These are phyloP conservation scores for Drosophila sp. DNA, from an alignment of 1,140 invertebrate species.

Conservation along the genomic window DNA sequence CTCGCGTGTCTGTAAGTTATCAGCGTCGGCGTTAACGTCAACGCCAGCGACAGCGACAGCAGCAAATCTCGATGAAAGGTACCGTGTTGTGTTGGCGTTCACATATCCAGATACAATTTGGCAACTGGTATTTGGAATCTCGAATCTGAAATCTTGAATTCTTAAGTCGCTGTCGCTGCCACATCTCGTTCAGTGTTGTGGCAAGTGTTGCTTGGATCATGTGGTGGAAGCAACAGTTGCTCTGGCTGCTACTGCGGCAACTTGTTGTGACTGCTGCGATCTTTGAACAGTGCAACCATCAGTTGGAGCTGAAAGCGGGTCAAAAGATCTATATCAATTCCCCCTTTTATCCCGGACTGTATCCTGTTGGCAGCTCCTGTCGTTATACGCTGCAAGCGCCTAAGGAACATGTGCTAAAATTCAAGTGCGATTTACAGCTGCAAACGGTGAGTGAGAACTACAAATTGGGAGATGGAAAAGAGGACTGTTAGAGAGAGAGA, in stretches of 20 bases:
- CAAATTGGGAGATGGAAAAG: too few relatives aligned
- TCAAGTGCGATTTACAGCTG: constrained; percentile 74
- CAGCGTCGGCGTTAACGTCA: constrained; percentile 14
- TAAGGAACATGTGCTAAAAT: constrained; percentile 67
- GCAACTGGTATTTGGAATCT: constrained; percentile 19
- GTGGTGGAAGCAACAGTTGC: constrained; percentile 30
- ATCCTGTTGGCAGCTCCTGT: constrained; percentile 76
- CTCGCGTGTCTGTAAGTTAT: constrained; percentile 60
- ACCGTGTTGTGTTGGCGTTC: constrained; percentile 22
- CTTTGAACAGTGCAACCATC: constrained; percentile 77
- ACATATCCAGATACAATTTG: constrained; percentile 21
- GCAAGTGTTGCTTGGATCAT: constrained; percentile 56
- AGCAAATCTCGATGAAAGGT: constrained; percentile 45
- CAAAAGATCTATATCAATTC: constrained; percentile 79
- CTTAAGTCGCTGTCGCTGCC: constrained; percentile 59
- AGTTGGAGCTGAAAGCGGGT: constrained; percentile 63
- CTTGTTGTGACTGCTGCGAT: constrained; percentile 19
- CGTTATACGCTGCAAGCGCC: constrained; percentile 74
- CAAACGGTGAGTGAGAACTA: constrained; percentile 60
- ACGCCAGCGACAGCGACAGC: constrained; percentile 4
- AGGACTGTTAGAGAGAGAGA: background rate
- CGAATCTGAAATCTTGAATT: constrained; percentile 42
- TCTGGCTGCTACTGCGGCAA: constrained; percentile 8
- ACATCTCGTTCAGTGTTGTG: constrained; percentile 47
- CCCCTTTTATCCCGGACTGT: constrained; percentile 74